Base-by-base conservation (phyloP, 64 coral and sea anemone species). In the Pocillopora damicornis region DNA sequence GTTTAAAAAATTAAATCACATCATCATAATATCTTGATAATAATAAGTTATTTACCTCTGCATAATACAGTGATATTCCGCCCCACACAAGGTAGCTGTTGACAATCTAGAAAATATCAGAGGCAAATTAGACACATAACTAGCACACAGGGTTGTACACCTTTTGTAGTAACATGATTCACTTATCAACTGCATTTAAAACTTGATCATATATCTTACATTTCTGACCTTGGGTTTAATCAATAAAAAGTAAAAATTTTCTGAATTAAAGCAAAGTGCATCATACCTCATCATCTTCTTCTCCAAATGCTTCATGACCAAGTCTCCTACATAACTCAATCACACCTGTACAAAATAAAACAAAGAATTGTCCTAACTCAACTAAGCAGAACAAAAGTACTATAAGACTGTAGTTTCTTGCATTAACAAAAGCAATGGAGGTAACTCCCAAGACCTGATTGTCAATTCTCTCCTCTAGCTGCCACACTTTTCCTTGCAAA, bases 61-160 rank as follows among this genome's bases (percentile, higher is more conserved):
- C 97, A 90, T 99, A 99, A 88, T 99, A 99, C 57, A 99, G 79
- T 13, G 97, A 92, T 86, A 99, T 99, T 63, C 97, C 97, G 57
- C 97, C 97, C 97, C 97, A 99, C 11, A 99, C 97, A 9, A 99
- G 82, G 56, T 99, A 99, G 58, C 97, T 99, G 91, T 99, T 99
- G 63, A 95, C 97, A 35, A 99, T 95, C 93, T 94, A 62, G 72
- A 60, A 85, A 76, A 1, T 62, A 36, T 66, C 59, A 22, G 13
- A 85, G 76, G 2, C 5, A 26, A 69, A 82, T 18, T 65, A 73
- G 30, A 90, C 45, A 45, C 71, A 74, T 16, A 42, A 26, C 13
- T 13, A 26, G 35, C 30, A 75, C 18, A 22, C 42, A 51, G 42
- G 42, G 42, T 51, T 51, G 42, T 7, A 51, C 42, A 51, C 42